Percentiles rank a stretch among this genome's conserved stretches.
Evolutionary conservation across 2,888 invertebrate genomes (phyloP).

Genomic region (Brenthis hecate): DNA sequence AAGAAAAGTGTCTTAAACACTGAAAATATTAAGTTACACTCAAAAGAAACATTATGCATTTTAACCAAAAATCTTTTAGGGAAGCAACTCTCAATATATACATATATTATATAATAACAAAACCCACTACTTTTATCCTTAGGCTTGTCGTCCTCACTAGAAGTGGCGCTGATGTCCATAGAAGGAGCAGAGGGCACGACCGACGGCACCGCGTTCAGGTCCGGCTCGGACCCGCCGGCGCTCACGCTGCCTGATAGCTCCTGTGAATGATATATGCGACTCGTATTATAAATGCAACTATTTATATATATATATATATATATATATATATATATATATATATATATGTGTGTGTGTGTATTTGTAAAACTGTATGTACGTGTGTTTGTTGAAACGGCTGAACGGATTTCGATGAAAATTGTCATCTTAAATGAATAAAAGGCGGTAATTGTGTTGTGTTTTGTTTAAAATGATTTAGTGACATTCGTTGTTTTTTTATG

Average conservation of each 20-base stretch:
- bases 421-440: too few species aligned
- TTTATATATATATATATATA: neutral
- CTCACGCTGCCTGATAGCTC: slow-evolving; percentile 71
- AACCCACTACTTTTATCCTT: slow-evolving; percentile 75
- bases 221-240: slow-evolving; percentile 76
- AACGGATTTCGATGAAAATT: too few species aligned
- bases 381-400: neutral
- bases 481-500: too few species aligned
- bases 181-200: slow-evolving; percentile 44
- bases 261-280: slow-evolving; percentile 44
- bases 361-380: too few species aligned
- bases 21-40: too few species aligned
- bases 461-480: too few species aligned
- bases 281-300: neutral
- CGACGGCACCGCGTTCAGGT: slow-evolving; percentile 68
- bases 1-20: too few species aligned
- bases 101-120: neutral
- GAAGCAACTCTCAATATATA: too few species aligned
- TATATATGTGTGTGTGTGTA: neutral
- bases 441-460: too few species aligned
- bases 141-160: slow-evolving; percentile 84
- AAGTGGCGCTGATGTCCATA: slow-evolving; percentile 65
- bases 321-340: too few species aligned
- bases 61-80: too few species aligned
- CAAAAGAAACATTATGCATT: too few species aligned